These are phyloP conservation scores for Cydia fagiglandana DNA, from an alignment of 1,140 invertebrate genomes.

Conservation along the genomic window DNA sequence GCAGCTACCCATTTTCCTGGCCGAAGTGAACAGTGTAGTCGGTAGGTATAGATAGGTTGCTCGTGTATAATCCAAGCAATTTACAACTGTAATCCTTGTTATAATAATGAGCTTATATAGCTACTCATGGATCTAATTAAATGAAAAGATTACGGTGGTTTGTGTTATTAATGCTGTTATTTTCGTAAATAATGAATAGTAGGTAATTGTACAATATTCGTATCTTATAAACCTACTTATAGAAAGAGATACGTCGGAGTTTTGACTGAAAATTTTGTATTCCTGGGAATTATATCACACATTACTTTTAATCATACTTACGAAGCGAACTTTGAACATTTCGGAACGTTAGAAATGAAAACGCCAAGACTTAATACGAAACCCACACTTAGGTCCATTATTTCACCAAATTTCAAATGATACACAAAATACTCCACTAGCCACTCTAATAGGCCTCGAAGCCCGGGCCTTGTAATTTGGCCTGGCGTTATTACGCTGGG, in stretches of 20 bases:
- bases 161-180: no score
- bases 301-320: background rate
- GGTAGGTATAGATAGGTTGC: background rate
- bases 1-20: background rate
- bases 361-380: conserved; percentile 11
- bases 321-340: background rate
- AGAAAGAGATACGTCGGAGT: no score
- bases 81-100: no score
- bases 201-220: no score
- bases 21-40: background rate
- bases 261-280: background rate
- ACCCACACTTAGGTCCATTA: conserved; percentile 36
- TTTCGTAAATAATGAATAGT: no score
- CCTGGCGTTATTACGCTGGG: conserved; percentile 65
- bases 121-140: no score
- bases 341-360: conserved; percentile 20
- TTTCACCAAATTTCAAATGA: conserved; percentile 49
- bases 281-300: background rate
- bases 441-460: conserved; percentile 68
- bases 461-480: conserved; percentile 68
- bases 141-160: no score
- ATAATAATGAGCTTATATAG: no score
- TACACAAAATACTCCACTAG: conserved; percentile 52
- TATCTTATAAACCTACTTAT: no score
- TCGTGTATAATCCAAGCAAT: background rate